Percentiles rank a stretch among this genome's conserved stretches.
Conservation (phyloP, 2,888 invertebrate species). For the Dynastes maya region DNA sequence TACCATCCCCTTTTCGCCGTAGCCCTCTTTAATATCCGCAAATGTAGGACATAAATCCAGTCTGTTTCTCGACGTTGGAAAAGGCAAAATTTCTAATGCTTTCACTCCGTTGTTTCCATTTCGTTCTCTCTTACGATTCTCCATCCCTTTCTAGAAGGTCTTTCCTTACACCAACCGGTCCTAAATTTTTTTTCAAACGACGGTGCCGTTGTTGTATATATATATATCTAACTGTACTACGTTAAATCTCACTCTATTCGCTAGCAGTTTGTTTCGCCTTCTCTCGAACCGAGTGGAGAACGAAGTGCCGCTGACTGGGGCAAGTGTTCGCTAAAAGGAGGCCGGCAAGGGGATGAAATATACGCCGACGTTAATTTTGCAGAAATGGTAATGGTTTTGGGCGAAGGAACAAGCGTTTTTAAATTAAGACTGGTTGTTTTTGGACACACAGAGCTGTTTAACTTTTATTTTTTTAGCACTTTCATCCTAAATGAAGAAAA, state of each 20-base stretch:
- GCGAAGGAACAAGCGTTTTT: constrained; percentile 26
- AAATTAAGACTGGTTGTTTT: constrained; percentile 44
- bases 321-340: neutral
- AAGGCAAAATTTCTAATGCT: constrained; percentile 60
- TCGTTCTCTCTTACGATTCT: constrained; percentile 17
- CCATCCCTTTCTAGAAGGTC: neutral
- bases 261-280: constrained; percentile 1
- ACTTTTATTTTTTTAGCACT: neutral
- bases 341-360: constrained; percentile 27
- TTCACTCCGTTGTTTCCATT: constrained; percentile 42
- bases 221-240: neutral
- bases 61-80: constrained; percentile 57
- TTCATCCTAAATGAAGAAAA: too few relatives aligned
- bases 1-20: constrained; percentile 58
- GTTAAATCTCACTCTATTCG: neutral
- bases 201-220: constrained; percentile 1
- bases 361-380: constrained; percentile 41
- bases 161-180: constrained; percentile 6
- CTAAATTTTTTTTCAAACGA: constrained; percentile 30
- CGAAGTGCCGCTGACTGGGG: neutral
- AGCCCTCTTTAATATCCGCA: constrained; percentile 64
- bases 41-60: constrained; percentile 67
- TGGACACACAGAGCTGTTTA: neutral
- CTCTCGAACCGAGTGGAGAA: neutral
- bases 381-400: constrained; percentile 40